phyloP scores from a whole-genome alignment of 2,888 invertebrate genomes.

The Plemyria rubiginata region DNA sequence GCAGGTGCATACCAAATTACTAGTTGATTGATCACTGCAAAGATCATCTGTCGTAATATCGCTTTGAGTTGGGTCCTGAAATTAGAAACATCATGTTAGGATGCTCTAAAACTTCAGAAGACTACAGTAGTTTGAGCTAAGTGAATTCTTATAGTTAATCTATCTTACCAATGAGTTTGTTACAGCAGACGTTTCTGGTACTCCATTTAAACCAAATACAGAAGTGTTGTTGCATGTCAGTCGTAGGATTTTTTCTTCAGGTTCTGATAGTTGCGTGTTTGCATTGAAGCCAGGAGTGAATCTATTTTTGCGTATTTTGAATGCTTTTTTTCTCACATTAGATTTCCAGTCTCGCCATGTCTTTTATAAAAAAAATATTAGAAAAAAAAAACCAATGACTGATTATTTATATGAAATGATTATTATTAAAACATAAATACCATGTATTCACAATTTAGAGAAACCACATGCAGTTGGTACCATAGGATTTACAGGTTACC shows the following conservation, averaged over 20 bases:
- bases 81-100: background rate
- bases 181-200: conserved; percentile 61
- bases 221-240: conserved; percentile 65
- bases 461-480: no score
- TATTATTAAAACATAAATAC: no score
- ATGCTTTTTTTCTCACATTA: conserved; percentile 69
- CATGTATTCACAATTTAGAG: background rate
- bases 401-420: no score
- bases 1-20: conserved; percentile 5
- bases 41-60: conserved; percentile 15
- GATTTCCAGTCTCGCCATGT: conserved; percentile 73
- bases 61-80: conserved; percentile 26
- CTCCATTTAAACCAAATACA: conserved; percentile 61
- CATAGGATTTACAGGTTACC: no score
- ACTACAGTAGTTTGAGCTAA: no score
- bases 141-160: background rate
- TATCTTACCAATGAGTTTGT: conserved; percentile 51
- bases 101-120: background rate
- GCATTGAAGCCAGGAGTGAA: conserved; percentile 62
- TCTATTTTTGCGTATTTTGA: conserved; percentile 64
- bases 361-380: conserved; percentile 26
- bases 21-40: conserved; percentile 15
- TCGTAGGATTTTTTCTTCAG: conserved; percentile 64
- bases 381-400: background rate
- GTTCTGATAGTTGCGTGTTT: conserved; percentile 61